Percentiles rank a stretch among this genome's conserved stretches.
phyloP scores from a whole-genome alignment of 2,888 invertebrate genomes.

The Cephus runcator region DNA sequence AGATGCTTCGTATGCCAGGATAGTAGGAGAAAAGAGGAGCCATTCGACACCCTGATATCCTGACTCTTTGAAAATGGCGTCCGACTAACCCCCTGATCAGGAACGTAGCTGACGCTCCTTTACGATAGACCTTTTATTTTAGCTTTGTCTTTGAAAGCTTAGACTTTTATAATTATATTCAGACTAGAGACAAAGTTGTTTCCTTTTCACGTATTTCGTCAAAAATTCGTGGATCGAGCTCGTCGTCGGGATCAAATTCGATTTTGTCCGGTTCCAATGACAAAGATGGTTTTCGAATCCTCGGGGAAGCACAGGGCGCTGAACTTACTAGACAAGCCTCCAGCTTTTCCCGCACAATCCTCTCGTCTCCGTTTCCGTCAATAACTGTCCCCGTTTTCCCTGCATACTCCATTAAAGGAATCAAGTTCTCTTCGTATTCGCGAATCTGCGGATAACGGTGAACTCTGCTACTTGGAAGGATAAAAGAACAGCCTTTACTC shows the following conservation, averaged over 20 bases:
- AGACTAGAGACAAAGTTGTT: slow-evolving; percentile 33
- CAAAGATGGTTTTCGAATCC: slow-evolving; percentile 29
- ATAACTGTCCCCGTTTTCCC: slow-evolving; percentile 42
- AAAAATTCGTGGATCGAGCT: slow-evolving; percentile 35
- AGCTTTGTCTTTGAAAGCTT: not conserved
- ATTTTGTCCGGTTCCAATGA: slow-evolving; percentile 34
- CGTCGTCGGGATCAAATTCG: slow-evolving; percentile 53
- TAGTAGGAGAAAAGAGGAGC: slow-evolving; percentile 32
- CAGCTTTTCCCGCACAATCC: slow-evolving; percentile 39
- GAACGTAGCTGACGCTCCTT: not conserved
- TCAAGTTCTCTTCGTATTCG: slow-evolving; percentile 41
- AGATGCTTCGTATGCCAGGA: slow-evolving; percentile 47
- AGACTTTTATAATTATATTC: not conserved
- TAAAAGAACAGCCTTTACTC: not conserved
- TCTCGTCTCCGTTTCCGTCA: slow-evolving; percentile 39
- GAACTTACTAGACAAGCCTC: slow-evolving; percentile 46
- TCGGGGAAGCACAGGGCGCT: slow-evolving; percentile 33
- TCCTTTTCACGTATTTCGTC: slow-evolving; percentile 39
- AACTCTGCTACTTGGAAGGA: too few relatives aligned
- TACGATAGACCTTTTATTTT: not conserved
- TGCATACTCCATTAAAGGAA: slow-evolving; percentile 42
- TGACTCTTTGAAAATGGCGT: not conserved
- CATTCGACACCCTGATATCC: slow-evolving; percentile 4
- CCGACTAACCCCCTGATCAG: not conserved
- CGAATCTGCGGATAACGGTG: slow-evolving; percentile 31